These are phyloP conservation scores for Siphonodentalium dalli DNA, from an alignment of 2,888 invertebrate species.

Conservation along the genomic window DNA sequence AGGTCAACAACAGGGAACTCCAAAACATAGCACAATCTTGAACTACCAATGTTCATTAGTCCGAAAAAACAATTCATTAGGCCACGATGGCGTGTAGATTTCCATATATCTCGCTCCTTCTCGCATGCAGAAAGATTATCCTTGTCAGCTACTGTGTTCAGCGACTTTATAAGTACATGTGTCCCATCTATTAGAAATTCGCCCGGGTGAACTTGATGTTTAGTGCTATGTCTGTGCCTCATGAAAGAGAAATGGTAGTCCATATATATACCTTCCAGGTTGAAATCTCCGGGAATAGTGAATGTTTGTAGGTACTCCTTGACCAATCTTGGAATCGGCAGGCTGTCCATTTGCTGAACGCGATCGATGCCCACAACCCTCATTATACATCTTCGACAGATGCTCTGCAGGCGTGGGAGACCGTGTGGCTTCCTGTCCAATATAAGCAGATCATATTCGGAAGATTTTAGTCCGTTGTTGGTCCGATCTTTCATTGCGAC, in stretches of 20 bases:
- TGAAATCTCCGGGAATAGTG: slow-evolving; percentile 51
- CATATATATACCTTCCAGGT: slow-evolving; percentile 44
- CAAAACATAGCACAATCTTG: slow-evolving; percentile 48
- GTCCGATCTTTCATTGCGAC: too few species aligned
- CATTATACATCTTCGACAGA: too few species aligned
- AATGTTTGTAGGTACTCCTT: slow-evolving; percentile 47
- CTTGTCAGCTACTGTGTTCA: slow-evolving; percentile 31
- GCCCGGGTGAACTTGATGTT: slow-evolving; percentile 47
- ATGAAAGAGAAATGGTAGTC: slow-evolving; percentile 53
- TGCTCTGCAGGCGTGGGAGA: too few species aligned
- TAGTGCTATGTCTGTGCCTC: slow-evolving; percentile 46
- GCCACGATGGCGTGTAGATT: slow-evolving; percentile 43
- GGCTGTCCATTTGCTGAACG: slow-evolving; percentile 35
- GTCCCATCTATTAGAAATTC: slow-evolving; percentile 38
- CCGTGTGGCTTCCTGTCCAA: too few species aligned
- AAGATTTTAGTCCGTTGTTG: too few species aligned
- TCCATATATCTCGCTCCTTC: slow-evolving; percentile 46
- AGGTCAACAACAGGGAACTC: slow-evolving; percentile 51
- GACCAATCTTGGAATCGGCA: slow-evolving; percentile 46
- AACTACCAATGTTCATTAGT: slow-evolving; percentile 37
- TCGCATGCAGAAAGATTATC: slow-evolving; percentile 30
- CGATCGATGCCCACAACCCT: too few species aligned
- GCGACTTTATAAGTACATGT: slow-evolving; percentile 42
- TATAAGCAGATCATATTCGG: too few species aligned
- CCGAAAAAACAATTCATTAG: slow-evolving; percentile 47